phyloP scores from a whole-genome alignment of 2,113 vertebrate genomes.

The Nothoprocta perdicaria region DNA sequence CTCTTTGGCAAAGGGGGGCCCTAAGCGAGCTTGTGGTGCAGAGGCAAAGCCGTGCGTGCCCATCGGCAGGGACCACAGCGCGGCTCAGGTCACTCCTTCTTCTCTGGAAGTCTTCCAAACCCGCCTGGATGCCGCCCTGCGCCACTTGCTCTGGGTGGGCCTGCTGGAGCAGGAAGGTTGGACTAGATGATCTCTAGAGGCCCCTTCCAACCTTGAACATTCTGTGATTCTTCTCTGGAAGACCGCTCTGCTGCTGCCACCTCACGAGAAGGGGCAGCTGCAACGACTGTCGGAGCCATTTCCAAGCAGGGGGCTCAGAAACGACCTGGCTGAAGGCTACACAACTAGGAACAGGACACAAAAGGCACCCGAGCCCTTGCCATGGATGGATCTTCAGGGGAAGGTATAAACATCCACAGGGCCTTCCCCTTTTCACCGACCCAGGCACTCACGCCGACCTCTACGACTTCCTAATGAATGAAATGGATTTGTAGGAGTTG shows the following conservation, averaged over 20 bases:
- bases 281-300: background rate
- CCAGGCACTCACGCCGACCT: background rate
- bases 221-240: too few species aligned
- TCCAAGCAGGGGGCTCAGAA: background rate
- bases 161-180: too few species aligned
- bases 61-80: accelerated
- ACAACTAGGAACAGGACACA: background rate
- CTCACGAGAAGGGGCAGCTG: background rate
- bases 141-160: too few species aligned
- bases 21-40: background rate
- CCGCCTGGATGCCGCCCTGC: too few species aligned
- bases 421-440: background rate
- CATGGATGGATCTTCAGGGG: background rate
- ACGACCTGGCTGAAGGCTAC: background rate
- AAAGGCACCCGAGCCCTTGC: background rate
- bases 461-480: constrained; percentile 40
- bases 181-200: too few species aligned
- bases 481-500: constrained; percentile 25
- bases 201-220: too few species aligned
- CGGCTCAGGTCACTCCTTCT: background rate
- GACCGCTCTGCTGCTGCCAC: background rate
- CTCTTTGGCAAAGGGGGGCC: background rate
- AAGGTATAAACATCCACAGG: background rate
- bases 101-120: too few species aligned
- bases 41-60: background rate